Evolutionary conservation across 2,888 invertebrate species (phyloP).

Genomic region (Acrobeloides nanus): DNA sequence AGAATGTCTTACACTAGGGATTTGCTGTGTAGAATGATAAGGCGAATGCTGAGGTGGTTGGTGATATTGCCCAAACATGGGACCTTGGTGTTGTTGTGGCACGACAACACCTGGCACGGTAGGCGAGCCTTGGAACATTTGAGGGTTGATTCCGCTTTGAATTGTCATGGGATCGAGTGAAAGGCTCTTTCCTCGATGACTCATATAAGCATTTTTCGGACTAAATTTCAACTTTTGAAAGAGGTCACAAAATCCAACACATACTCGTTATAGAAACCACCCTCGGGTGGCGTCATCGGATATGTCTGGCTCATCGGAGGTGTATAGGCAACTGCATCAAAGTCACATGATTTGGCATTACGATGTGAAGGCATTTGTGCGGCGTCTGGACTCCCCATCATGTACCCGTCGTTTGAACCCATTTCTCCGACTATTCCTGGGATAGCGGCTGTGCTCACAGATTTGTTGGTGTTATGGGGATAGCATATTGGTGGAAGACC

Average conservation of each 20-base stretch:
- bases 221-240: too few species aligned
- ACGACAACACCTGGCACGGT: too few species aligned
- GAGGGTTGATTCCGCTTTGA: conserved; percentile 4
- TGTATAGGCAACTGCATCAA: conserved; percentile 20
- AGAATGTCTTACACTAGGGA: background rate
- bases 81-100: conserved; percentile 10
- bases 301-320: too few species aligned
- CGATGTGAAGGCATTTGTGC: conserved; percentile 17
- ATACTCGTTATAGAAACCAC: conserved; percentile 2
- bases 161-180: conserved; percentile 28
- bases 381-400: background rate
- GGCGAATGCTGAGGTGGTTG: too few species aligned
- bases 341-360: conserved; percentile 26
- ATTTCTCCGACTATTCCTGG: too few species aligned
- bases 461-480: conserved; percentile 7
- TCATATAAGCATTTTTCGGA: background rate
- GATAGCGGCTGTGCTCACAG: conserved; percentile 12
- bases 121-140: too few species aligned
- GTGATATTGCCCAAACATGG: conserved; percentile 10
- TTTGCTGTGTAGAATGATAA: too few species aligned
- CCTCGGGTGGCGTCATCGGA: too few species aligned
- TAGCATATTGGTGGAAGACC: conserved; percentile 22
- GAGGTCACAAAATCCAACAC: too few species aligned
- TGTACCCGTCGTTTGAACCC: too few species aligned
- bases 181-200: conserved; percentile 25